phyloP scores from a whole-genome alignment of 2,113 vertebrate genomes.

The Phoxinus phoxinus region DNA sequence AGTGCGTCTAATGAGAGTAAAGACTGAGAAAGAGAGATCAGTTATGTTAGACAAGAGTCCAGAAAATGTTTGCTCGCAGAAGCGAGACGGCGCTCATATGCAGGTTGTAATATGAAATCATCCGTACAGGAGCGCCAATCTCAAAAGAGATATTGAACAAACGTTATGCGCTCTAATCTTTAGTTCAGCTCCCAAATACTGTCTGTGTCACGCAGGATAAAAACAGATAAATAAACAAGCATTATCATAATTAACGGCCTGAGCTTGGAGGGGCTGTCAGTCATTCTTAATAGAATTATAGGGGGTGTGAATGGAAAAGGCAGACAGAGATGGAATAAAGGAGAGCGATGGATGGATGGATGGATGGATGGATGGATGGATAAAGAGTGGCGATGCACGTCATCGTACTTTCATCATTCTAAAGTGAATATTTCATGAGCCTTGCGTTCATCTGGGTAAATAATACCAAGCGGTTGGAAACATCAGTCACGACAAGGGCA shows the following conservation, averaged over 20 bases:
- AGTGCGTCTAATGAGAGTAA: constrained; percentile 35
- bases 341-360: constrained; percentile 13
- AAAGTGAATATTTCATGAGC: constrained; percentile 14
- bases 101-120: not conserved
- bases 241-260: not conserved
- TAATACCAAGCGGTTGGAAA: not conserved
- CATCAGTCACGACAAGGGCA: not conserved
- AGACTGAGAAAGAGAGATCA: constrained; percentile 1
- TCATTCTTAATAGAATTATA: constrained; percentile 47
- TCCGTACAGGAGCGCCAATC: not conserved
- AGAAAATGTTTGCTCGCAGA: not conserved
- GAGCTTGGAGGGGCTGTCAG: constrained; percentile 19
- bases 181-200: constrained; percentile 5
- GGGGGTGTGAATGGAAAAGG: constrained; percentile 14
- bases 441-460: not conserved
- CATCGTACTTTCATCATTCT: not conserved
- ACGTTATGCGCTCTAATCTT: not conserved
- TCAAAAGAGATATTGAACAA: constrained; percentile 13
- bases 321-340: constrained; percentile 16
- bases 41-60: constrained; percentile 35
- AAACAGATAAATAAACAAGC: constrained; percentile 18
- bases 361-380: not conserved
- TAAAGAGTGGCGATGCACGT: not conserved
- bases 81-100: not conserved
- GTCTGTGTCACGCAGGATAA: not conserved